These are phyloP conservation scores for Channa argus DNA, from an alignment of 2,113 vertebrate genomes.

Conservation along the genomic window DNA sequence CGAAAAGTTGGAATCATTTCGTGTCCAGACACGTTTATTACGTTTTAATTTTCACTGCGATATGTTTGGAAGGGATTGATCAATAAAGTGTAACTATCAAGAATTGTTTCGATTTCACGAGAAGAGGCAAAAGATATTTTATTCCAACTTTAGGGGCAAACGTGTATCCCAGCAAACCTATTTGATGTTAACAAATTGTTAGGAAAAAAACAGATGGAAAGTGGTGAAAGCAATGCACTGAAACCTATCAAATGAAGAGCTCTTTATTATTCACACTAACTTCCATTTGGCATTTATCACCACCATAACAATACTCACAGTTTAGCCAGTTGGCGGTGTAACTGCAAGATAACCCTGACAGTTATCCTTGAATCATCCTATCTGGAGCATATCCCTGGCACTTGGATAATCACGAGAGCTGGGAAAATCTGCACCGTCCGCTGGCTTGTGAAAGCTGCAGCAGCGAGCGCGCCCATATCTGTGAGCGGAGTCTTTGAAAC, in stretches of 20 bases:
- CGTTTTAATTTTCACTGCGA: too few relatives aligned
- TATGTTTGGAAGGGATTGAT: too few relatives aligned
- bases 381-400: conserved; percentile 46
- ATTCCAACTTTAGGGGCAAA: too few relatives aligned
- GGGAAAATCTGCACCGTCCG: conserved; percentile 36
- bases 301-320: conserved; percentile 18
- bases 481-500: conserved; percentile 53
- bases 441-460: conserved; percentile 33
- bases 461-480: conserved; percentile 32
- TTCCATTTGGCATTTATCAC: conserved; percentile 38
- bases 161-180: not conserved
- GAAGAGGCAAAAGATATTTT: too few relatives aligned
- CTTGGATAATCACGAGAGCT: conserved; percentile 35
- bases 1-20: too few relatives aligned
- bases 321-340: conserved; percentile 26
- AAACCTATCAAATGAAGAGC: not conserved
- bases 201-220: conserved; percentile 18
- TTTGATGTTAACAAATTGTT: conserved; percentile 4
- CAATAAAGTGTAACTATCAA: too few relatives aligned
- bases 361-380: conserved; percentile 35
- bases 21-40: too few relatives aligned
- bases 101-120: too few relatives aligned
- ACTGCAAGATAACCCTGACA: conserved; percentile 22
- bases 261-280: conserved; percentile 24
- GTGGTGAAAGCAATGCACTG: conserved; percentile 15